phyloP scores from a whole-genome alignment of 2,888 invertebrate species.

The Athalia rosae region DNA sequence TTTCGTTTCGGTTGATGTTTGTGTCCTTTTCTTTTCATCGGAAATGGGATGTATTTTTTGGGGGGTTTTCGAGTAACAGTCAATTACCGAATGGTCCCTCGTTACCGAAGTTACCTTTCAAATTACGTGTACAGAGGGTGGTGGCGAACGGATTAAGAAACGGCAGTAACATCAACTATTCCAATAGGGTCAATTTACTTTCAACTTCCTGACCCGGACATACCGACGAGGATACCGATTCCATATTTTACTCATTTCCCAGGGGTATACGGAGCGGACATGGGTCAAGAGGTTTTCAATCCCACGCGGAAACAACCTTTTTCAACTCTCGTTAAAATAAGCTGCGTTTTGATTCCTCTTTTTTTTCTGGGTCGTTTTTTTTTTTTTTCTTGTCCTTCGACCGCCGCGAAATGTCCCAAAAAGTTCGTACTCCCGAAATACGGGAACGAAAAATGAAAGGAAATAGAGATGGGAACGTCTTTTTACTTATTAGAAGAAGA shows the following conservation, averaged over 20 bases:
- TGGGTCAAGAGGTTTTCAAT: no score
- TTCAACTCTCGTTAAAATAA: no score
- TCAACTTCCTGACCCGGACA: no score
- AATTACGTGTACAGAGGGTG: not conserved
- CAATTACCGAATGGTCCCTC: conserved; percentile 9
- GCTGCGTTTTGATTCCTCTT: no score
- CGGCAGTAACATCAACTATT: conserved; percentile 20
- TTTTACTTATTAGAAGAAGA: no score
- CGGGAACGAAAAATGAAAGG: not conserved
- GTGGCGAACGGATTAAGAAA: conserved; percentile 17
- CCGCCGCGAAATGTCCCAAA: no score
- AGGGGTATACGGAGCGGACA: no score
- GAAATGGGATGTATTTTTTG: not conserved
- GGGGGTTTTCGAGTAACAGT: not conserved
- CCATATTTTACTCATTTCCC: no score
- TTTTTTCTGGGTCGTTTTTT: not conserved
- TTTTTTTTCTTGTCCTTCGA: not conserved
- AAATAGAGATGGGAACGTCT: no score
- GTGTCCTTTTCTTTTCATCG: not conserved
- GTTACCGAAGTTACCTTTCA: conserved; percentile 12
- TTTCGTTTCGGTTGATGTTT: not conserved
- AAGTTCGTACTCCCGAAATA: no score
- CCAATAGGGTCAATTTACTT: conserved; percentile 16
- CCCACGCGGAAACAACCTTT: no score
- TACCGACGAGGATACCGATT: no score